Evolutionary conservation across 2,888 invertebrate species (phyloP).

Genomic region (Torymus aiolomorphi): DNA sequence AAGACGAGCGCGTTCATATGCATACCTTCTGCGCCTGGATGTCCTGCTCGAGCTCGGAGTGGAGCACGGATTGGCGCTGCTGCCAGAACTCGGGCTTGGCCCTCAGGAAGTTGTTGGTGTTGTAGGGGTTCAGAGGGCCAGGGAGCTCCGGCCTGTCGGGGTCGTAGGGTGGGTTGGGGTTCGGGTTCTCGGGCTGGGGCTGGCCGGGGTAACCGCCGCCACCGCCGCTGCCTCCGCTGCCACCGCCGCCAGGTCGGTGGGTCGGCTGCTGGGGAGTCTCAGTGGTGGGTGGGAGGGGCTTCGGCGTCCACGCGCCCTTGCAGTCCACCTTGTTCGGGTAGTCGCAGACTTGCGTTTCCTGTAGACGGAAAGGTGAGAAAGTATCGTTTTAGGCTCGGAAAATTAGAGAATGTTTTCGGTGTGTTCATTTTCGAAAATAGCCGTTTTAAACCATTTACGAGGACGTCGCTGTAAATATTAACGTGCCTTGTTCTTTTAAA

Average conservation of each 20-base stretch:
- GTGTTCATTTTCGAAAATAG: too few species aligned
- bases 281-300: constrained; percentile 60
- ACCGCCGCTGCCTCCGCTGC: constrained; percentile 39
- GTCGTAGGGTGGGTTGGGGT: constrained; percentile 54
- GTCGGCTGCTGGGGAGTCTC: constrained; percentile 52
- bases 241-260: constrained; percentile 50
- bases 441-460: too few species aligned
- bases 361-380: constrained; percentile 33
- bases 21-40: constrained; percentile 43
- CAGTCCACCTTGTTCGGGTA: constrained; percentile 81
- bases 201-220: background rate
- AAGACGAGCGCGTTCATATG: too few species aligned
- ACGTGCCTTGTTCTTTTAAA: too few species aligned
- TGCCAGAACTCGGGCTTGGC: constrained; percentile 64
- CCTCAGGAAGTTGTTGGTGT: constrained; percentile 45
- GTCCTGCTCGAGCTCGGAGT: constrained; percentile 62
- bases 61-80: constrained; percentile 60
- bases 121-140: constrained; percentile 61
- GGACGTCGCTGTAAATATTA: too few species aligned
- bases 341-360: constrained; percentile 82
- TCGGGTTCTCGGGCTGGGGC: constrained; percentile 26
- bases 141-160: constrained; percentile 49
- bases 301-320: constrained; percentile 70
- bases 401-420: too few species aligned
- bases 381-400: too few species aligned